Evolutionary conservation across 2,113 vertebrate species (phyloP).

Genomic region (Edolisoma coerulescens): DNA sequence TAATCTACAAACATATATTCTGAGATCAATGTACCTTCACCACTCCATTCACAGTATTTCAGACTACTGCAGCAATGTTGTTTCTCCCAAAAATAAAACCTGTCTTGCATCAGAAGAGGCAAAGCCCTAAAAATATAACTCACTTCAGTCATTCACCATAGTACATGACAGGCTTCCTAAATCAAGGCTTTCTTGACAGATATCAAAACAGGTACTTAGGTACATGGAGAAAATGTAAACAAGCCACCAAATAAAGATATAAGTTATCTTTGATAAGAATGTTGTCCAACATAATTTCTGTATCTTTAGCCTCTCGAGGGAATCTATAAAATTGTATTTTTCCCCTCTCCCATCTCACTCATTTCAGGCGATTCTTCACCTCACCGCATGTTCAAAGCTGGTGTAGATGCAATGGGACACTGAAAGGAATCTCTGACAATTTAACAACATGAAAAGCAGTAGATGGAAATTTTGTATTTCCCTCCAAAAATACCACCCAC

Average conservation of each 20-base stretch:
- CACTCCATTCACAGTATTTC: not conserved
- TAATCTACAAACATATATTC: not conserved
- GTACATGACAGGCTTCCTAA: not conserved
- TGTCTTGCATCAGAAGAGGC: not conserved
- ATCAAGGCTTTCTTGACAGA: not conserved
- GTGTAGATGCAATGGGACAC: not conserved
- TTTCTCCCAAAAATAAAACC: conserved; percentile 3
- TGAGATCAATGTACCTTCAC: not conserved
- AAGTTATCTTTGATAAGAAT: not conserved
- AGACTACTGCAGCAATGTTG: not conserved
- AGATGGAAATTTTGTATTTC: not conserved
- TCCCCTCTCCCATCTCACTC: not conserved
- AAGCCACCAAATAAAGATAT: not conserved
- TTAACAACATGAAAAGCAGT: not conserved
- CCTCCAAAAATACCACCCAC: not conserved
- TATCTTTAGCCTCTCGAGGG: not conserved
- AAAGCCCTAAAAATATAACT: not conserved
- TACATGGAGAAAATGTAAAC: not conserved
- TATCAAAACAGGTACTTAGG: not conserved
- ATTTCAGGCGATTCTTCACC: not conserved
- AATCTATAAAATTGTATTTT: not conserved
- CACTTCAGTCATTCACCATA: not conserved
- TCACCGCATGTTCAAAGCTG: fast-evolving
- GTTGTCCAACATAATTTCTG: not conserved
- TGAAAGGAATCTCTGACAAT: not conserved